Evolutionary conservation across 2,797 vertebrate genomes (phyloP), one percentile per base, ranked within the genome.

Genomic region (Rousettus madagascariensis): DNA sequence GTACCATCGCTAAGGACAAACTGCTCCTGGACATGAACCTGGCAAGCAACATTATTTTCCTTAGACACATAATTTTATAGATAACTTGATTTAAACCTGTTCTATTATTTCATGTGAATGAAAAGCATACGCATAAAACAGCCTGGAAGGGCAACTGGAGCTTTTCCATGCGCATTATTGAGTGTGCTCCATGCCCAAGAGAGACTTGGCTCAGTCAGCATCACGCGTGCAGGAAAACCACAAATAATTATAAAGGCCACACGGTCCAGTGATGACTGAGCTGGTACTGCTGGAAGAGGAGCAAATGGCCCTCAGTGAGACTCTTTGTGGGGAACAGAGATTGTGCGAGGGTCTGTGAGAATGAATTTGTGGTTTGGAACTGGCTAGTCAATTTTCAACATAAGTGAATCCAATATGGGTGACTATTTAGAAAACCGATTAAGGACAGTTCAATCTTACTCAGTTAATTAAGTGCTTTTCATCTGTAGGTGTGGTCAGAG

Each of bases 391-490:
- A 78, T 77, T 94, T 75, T 92, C 86, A 83, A 19, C 15, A 10
- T 41, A 88, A 88, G 49, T 86, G 77, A 96, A 28, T 26, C 65
- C 68, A 28, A 16, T 10, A 7, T 53, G 51, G 5, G 6, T 87
- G 90, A 86, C 15, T 2, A 5, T 87, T 95, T 69, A 92, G 78
- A 89, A 96, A 92, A 78, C 65, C 86, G 71, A 49, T 26, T 28
- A 28, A 79, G 41, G 22, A 26, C 6, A 72, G 87, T 85, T 79
- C 85, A 20, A 43, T 86, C 86, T 94, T 87, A 26, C 41, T 63
- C 91, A 88, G 68, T 78, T 86, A 88, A 83, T 86, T 13, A 88
- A 95, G 69, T 82, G 83, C 94, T 92, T 97, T 97, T 96, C 65
- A 95, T 83, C 61, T 0, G 2, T 85, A 95, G 86, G 87, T 91